These are phyloP conservation scores for Plectropomus leopardus DNA, from an alignment of 2,113 vertebrate genomes.

Conservation along the genomic window DNA sequence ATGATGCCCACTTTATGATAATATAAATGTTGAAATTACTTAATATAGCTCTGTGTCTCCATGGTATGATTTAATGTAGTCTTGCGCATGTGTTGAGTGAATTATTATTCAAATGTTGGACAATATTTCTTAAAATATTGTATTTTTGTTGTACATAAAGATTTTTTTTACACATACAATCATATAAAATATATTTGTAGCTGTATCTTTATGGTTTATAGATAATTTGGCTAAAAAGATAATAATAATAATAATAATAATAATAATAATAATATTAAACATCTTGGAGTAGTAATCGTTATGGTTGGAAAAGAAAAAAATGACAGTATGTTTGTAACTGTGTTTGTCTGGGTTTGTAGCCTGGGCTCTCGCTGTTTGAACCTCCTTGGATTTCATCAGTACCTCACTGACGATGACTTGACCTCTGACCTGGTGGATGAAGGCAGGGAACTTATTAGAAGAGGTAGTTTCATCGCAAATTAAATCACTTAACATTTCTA, in stretches of 20 bases:
- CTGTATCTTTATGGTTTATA: too few species aligned
- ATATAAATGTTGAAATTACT: not conserved
- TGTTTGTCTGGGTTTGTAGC: slow-evolving; percentile 76
- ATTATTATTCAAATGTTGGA: not conserved
- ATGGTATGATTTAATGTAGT: not conserved
- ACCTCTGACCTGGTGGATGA: slow-evolving; percentile 95
- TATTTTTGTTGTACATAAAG: too few species aligned
- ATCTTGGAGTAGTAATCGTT: too few species aligned
- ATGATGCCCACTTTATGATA: not conserved
- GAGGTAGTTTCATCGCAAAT: slow-evolving; percentile 83
- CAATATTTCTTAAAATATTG: not conserved
- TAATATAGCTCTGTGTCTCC: not conserved
- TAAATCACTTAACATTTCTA: not conserved
- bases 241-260: too few species aligned
- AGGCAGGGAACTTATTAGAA: slow-evolving; percentile 91
- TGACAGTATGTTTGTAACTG: not conserved
- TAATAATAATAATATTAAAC: too few species aligned
- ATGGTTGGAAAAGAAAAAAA: too few species aligned
- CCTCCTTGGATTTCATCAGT: slow-evolving; percentile 94
- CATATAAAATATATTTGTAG: too few species aligned
- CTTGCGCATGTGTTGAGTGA: not conserved
- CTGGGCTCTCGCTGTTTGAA: slow-evolving; percentile 95
- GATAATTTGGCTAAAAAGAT: too few species aligned
- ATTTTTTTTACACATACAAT: too few species aligned
- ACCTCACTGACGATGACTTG: slow-evolving; percentile 92